phyloP scores from a whole-genome alignment of 30 jellyfish, hydroid and myxozoan species.

The Phacellophora camtschatica region DNA sequence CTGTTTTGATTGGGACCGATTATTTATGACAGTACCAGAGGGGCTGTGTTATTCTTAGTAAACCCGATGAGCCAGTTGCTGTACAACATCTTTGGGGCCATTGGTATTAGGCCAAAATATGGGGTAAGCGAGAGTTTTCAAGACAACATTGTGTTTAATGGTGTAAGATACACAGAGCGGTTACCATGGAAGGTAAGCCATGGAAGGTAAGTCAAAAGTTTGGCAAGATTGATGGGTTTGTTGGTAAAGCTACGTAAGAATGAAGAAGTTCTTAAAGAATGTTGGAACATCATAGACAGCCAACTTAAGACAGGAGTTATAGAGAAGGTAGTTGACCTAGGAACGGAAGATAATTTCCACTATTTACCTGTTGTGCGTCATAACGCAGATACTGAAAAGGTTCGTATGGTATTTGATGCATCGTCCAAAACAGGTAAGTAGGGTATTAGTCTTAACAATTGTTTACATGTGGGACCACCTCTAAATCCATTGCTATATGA shows the following conservation, averaged over 20 bases:
- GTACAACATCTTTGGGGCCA: conserved; percentile 13
- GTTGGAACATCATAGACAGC: conserved; percentile 7
- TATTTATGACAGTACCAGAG: conserved; percentile 21
- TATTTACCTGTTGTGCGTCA: conserved; percentile 39
- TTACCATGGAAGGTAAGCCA: conserved; percentile 33
- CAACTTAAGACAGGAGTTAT: conserved; percentile 23
- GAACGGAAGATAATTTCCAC: neutral
- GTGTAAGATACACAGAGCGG: conserved; percentile 20
- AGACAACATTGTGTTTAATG: neutral
- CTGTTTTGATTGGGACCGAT: conserved; percentile 47
- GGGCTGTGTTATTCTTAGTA: conserved; percentile 17
- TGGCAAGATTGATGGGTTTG: neutral
- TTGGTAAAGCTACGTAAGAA: neutral
- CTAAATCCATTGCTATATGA: conserved; percentile 14
- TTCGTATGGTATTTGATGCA: conserved; percentile 48
- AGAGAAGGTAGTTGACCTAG: conserved; percentile 33
- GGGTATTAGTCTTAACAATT: conserved; percentile 26
- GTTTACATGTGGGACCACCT: conserved; percentile 56
- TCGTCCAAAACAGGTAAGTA: neutral
- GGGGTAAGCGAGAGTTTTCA: neutral
- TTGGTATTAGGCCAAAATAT: conserved; percentile 15
- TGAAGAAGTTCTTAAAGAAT: neutral
- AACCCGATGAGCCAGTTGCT: conserved; percentile 49
- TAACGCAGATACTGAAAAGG: conserved; percentile 26
- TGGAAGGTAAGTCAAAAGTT: conserved; percentile 1